Evolutionary conservation across 2,113 vertebrate genomes (phyloP).

Genomic region (Butastur rufipennis): DNA sequence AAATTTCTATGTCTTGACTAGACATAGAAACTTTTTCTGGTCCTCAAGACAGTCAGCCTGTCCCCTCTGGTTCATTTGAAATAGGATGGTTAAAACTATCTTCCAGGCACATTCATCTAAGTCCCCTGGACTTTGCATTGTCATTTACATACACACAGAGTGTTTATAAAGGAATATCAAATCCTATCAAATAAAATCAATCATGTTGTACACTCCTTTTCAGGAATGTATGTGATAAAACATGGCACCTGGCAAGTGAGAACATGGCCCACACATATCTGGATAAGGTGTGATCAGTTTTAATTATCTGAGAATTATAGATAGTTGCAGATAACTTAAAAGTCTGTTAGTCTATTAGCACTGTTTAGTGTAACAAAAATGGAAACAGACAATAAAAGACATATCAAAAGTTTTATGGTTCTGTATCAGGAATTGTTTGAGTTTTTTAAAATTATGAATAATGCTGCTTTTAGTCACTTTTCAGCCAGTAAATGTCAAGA

Average conservation of each 20-base stretch:
- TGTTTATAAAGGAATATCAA: not conserved
- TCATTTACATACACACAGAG: not conserved
- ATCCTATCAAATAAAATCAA: not conserved
- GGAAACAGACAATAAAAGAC: not conserved
- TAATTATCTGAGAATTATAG: not conserved
- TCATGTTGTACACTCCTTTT: not conserved
- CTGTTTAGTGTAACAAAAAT: not conserved
- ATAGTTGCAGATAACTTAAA: not conserved
- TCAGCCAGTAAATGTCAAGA: not conserved
- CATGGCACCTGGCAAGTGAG: not conserved
- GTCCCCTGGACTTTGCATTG: not conserved
- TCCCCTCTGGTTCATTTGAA: not conserved
- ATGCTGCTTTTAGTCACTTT: not conserved
- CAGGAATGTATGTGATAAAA: not conserved
- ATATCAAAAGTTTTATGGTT: not conserved
- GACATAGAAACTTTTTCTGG: slow-evolving; percentile 16
- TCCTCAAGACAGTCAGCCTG: slow-evolving; percentile 52
- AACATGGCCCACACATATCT: not conserved
- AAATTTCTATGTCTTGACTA: slow-evolving; percentile 23
- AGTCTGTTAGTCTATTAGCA: not conserved
- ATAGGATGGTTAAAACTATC: slow-evolving; percentile 5
- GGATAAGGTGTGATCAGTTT: not conserved
- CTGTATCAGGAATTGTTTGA: not conserved
- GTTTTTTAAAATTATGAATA: not conserved
- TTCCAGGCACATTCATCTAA: not conserved